phyloP scores from a whole-genome alignment of 2,797 vertebrate species.

The Gorsachius magnificus region DNA sequence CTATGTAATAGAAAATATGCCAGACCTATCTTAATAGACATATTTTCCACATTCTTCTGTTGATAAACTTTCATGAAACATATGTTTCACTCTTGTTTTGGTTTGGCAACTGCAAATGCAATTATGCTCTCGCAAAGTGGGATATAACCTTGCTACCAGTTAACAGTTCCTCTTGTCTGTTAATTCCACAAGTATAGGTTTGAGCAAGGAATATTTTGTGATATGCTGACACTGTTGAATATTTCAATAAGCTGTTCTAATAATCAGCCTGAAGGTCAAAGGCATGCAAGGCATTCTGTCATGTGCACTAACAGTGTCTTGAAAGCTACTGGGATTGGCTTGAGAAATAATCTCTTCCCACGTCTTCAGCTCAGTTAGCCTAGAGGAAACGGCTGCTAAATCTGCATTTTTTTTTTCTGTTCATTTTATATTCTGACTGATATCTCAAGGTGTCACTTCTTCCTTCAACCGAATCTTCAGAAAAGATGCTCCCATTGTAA shows the following conservation, averaged over 20 bases:
- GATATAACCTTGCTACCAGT: not conserved
- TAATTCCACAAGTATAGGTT: not conserved
- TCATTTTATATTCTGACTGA: not conserved
- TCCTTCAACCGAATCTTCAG: not conserved
- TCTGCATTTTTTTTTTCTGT: not conserved
- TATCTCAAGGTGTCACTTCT: slow-evolving; percentile 1
- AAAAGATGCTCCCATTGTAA: not conserved
- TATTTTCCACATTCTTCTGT: not conserved
- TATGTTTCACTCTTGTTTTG: not conserved
- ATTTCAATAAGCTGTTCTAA: not conserved
- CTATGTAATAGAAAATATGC: not conserved
- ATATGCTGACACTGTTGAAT: not conserved
- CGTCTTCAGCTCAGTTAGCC: not conserved
- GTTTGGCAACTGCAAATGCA: not conserved
- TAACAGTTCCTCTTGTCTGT: not conserved
- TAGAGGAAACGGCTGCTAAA: not conserved
- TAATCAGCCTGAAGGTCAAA: not conserved
- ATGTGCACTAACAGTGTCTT: not conserved
- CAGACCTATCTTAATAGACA: not conserved
- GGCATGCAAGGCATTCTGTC: not conserved
- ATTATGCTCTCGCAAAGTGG: not conserved
- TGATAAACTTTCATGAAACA: not conserved
- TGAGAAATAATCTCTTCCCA: not conserved
- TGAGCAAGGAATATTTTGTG: not conserved
- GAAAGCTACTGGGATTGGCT: not conserved